A percentile compares a stretch with the other conserved stretches of the same genome.
Evolutionary conservation across 2,113 vertebrate species (phyloP).

Genomic region (Hemiprocne comata): DNA sequence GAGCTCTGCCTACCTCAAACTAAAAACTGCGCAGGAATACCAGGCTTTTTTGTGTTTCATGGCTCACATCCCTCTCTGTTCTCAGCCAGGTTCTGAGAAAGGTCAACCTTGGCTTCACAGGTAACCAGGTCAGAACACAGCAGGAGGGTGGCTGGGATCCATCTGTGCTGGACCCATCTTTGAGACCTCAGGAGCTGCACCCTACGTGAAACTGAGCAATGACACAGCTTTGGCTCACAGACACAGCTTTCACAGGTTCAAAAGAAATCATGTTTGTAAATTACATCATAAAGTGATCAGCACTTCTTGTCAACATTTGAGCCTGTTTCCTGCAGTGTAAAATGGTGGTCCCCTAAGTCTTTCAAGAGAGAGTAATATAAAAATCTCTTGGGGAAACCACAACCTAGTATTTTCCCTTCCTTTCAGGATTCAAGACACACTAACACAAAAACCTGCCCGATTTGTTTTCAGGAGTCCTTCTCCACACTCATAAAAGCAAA

Average conservation of each 20-base stretch:
- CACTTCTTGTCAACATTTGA: not conserved
- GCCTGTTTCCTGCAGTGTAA: not conserved
- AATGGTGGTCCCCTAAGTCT: not conserved
- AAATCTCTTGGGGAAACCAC: not conserved
- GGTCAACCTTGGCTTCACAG: fast-evolving
- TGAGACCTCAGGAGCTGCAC: fast-evolving
- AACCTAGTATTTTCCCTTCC: not conserved
- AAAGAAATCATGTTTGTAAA: not conserved
- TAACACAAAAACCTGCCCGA: not conserved
- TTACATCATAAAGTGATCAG: not conserved
- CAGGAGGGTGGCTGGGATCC: fast-evolving
- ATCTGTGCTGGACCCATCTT: not conserved
- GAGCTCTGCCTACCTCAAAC: not conserved
- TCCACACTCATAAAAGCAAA: not conserved
- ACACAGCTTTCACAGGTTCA: not conserved
- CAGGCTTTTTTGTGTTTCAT: not conserved
- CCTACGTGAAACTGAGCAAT: not conserved
- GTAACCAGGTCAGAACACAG: not conserved
- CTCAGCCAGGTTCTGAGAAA: not conserved
- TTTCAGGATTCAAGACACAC: not conserved
- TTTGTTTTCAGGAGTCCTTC: not conserved
- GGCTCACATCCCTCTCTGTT: not conserved
- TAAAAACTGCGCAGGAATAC: not conserved
- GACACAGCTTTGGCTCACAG: not conserved
- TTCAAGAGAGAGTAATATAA: not conserved